A percentile compares a stretch with the other conserved stretches of the same genome.
Evolutionary conservation across 2,888 invertebrate genomes (phyloP).

Genomic region (Nezara viridula): DNA sequence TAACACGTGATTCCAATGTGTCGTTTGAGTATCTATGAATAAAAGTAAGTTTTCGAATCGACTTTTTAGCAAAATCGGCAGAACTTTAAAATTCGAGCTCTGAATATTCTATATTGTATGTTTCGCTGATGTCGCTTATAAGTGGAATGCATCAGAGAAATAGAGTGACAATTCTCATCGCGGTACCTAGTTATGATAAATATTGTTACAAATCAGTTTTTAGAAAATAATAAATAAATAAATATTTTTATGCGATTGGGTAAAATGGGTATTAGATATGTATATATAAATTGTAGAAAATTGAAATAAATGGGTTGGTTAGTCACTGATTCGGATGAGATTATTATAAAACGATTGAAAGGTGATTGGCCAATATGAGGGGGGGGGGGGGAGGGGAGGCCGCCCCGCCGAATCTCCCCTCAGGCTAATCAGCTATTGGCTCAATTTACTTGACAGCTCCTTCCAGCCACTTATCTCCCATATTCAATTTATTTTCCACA

Average conservation of each 20-base stretch:
- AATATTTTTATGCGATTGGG: not conserved
- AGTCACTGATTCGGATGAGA: slow-evolving; percentile 27
- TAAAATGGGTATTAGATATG: not conserved
- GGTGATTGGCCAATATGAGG: slow-evolving; percentile 6
- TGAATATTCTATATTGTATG: no score
- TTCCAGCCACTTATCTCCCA: slow-evolving; percentile 16
- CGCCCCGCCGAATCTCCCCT: slow-evolving; percentile 36
- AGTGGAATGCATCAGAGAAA: no score
- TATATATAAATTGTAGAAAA: slow-evolving; percentile 4
- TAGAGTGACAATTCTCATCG: no score
- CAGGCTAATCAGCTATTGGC: slow-evolving; percentile 54
- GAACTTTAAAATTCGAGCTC: no score
- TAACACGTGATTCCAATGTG: no score
- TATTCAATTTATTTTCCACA: slow-evolving; percentile 22
- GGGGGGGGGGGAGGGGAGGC: not conserved
- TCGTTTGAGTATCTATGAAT: no score
- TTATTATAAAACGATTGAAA: slow-evolving; percentile 56
- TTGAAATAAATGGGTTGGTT: slow-evolving; percentile 30
- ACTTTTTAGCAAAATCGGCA: no score
- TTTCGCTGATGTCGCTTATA: no score
- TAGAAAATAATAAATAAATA: not conserved
- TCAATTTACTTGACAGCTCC: slow-evolving; percentile 44
- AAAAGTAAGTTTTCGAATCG: no score
- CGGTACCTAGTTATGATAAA: no score
- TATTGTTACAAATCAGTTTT: no score